These are phyloP conservation scores for Limonius californicus DNA, from an alignment of 1,140 invertebrate genomes.

Conservation along the genomic window DNA sequence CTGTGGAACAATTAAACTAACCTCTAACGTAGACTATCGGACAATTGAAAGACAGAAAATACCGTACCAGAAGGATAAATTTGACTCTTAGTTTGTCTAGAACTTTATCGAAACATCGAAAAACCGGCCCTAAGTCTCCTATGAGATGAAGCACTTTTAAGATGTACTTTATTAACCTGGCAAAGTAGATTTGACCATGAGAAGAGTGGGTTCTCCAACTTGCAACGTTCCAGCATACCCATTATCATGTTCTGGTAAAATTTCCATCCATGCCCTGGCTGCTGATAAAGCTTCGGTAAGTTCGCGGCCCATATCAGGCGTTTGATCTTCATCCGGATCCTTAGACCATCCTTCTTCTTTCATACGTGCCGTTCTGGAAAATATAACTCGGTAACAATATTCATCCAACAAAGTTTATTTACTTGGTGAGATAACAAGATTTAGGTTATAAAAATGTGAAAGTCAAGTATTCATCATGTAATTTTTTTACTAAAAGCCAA, in stretches of 20 bases:
- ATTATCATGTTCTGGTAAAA: constrained; percentile 51
- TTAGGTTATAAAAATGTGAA: too few species aligned
- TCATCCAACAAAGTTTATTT: too few species aligned
- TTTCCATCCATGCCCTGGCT: constrained; percentile 67
- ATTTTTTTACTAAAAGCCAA: too few species aligned
- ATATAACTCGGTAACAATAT: too few species aligned
- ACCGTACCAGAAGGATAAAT: too few species aligned
- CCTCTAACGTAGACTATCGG: too few species aligned
- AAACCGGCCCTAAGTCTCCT: too few species aligned
- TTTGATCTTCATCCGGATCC: constrained; percentile 25
- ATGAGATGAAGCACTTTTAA: too few species aligned
- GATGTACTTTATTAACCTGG: constrained; percentile 50
- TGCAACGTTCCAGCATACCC: constrained; percentile 53
- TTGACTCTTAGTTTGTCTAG: neutral
- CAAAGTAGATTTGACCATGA: constrained; percentile 64
- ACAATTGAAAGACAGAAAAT: too few species aligned
- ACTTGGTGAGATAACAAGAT: too few species aligned
- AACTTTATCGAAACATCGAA: neutral
- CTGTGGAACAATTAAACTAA: too few species aligned
- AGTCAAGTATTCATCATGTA: too few species aligned
- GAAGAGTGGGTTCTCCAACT: constrained; percentile 66
- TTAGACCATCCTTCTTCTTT: constrained; percentile 33
- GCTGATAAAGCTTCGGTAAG: constrained; percentile 43
- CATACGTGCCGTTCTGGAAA: constrained; percentile 35
- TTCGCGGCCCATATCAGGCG: constrained; percentile 21